These are phyloP conservation scores for Pomatorhinus ruficollis DNA, from an alignment of 2,113 vertebrate genomes.

Conservation along the genomic window DNA sequence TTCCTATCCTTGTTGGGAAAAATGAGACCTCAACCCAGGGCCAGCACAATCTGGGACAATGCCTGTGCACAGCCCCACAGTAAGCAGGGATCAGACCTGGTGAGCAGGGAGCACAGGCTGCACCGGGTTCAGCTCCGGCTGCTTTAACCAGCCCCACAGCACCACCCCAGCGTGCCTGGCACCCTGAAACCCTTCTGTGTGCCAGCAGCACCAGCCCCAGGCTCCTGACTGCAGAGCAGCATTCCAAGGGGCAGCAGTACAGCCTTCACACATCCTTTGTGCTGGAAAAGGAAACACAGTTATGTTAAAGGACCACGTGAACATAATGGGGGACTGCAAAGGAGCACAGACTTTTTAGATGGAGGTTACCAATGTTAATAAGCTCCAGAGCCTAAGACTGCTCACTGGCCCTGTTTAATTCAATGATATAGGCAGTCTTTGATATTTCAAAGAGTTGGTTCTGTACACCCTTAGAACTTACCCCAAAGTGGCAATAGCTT, in stretches of 20 bases:
- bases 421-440: not conserved
- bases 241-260: not conserved
- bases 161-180: accelerated
- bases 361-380: not conserved
- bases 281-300: not conserved
- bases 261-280: not conserved
- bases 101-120: not conserved
- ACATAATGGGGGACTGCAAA: not conserved
- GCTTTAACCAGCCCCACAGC: accelerated
- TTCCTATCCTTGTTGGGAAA: not conserved
- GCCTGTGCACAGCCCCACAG: not conserved
- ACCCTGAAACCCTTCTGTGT: no score
- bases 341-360: not conserved
- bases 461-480: slow-evolving; percentile 11
- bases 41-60: not conserved
- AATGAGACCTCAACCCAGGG: not conserved
- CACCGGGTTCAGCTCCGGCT: accelerated
- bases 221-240: not conserved
- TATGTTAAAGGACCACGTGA: not conserved
- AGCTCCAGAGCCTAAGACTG: not conserved
- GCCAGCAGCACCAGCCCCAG: not conserved
- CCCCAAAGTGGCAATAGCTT: not conserved
- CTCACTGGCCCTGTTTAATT: not conserved
- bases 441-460: not conserved
- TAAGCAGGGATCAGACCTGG: not conserved